Conservation (phyloP, 2,888 invertebrate genomes). For the Sminthurinus aureus region DNA sequence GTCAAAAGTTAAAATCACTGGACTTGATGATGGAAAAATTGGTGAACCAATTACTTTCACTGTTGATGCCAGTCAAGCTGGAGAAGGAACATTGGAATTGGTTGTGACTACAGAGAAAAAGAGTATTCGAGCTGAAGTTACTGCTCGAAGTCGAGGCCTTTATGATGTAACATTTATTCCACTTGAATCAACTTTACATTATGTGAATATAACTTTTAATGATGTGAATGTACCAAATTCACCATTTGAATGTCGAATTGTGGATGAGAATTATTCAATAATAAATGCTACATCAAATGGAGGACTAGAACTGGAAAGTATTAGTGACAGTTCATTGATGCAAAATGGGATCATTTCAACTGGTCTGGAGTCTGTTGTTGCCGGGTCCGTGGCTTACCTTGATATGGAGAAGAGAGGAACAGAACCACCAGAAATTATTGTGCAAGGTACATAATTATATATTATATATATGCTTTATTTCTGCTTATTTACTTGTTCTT, state of each 20-base stretch:
- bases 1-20: constrained; percentile 67
- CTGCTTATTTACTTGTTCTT: constrained; percentile 4
- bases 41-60: constrained; percentile 90
- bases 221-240: constrained; percentile 73
- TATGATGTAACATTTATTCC: constrained; percentile 94
- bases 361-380: constrained; percentile 64
- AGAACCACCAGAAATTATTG: constrained; percentile 65
- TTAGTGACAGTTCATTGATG: constrained; percentile 56
- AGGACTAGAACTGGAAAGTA: constrained; percentile 56
- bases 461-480: constrained; percentile 12
- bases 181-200: constrained; percentile 86
- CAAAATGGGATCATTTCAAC: constrained; percentile 53
- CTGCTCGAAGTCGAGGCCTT: constrained; percentile 86
- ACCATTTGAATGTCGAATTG: constrained; percentile 79
- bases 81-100: constrained; percentile 89
- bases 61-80: constrained; percentile 94
- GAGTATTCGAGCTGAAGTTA: constrained; percentile 88
- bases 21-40: constrained; percentile 68
- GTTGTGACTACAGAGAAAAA: constrained; percentile 90
- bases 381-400: constrained; percentile 64
- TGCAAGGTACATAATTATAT: constrained; percentile 67
- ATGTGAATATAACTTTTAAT: constrained; percentile 92
- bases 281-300: constrained; percentile 52
- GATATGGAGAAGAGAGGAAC: constrained; percentile 65
- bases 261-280: constrained; percentile 60